Evolutionary conservation across 1,140 invertebrate species (phyloP), one percentile per base, ranked within the genome.

Genomic region (Lucilia cuprina): DNA sequence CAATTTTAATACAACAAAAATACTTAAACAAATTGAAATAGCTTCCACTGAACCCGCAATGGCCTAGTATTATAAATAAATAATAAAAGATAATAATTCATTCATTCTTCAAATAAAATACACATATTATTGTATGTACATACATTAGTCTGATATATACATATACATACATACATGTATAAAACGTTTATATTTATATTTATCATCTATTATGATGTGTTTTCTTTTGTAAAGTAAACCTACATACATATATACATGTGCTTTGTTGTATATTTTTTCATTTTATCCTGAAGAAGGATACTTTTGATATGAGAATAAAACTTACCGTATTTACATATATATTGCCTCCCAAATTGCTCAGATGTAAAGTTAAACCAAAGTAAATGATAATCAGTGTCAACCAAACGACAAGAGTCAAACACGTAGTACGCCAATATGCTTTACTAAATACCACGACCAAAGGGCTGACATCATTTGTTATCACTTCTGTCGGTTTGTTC

Each of bases 371-470:
- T 5, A 95, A 89, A 0, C 95, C 95, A 82, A 95, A 95, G 86
- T 96, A 96, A 4, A 94, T 93, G 2, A 95, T 93, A 83, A 95
- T 95, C 86, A 95, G 93, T 13, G 93, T 92, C 86, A 95, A 94
- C 95, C 95, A 96, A 74, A 94, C 93, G 14, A 94, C 85, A 84
- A 94, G 93, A 2, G 94, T 91, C 47, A 94, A 93, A 8, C 94
- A 90, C 0, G 94, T 95, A 55, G 93, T 93, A 85, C 93, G 94
- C 83, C 93, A 90, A 85, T 95, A 93, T 30, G 92, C 87, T 74
- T 92, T 91, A 74, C 92, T 92, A 84, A 95, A 95, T 0, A 95
- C 91, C 86, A 95, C 93, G n/a, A 92, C 83, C 8, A 78, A 93
- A 91, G 47, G 93, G 92, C 83, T 41, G 41, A 85, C 92, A 87